phyloP scores from a whole-genome alignment of 53 echinoderm and acorn worm genomes.

The Hippasteria phrygiana region DNA sequence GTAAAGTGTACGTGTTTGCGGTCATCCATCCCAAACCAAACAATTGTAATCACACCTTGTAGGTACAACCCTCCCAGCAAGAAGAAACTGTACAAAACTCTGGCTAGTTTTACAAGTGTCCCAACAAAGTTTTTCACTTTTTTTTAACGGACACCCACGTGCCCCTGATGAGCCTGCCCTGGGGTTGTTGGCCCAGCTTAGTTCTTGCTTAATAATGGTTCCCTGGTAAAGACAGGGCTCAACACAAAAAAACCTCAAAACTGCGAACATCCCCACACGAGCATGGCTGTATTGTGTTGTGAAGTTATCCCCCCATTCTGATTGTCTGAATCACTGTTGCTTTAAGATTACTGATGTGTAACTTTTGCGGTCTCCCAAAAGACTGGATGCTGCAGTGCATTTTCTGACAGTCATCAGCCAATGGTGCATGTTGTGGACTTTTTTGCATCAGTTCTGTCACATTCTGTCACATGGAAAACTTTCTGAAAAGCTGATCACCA shows the following conservation, averaged over 20 bases:
- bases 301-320: constrained; percentile 7
- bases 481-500: no score
- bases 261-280: constrained; percentile 38
- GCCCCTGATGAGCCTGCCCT: constrained; percentile 58
- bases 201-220: constrained; percentile 36
- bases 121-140: constrained; percentile 47
- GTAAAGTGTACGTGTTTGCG: neutral
- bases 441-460: neutral
- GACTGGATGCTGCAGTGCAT: neutral
- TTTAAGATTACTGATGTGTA: constrained; percentile 44
- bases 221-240: constrained; percentile 48
- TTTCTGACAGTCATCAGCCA: no score
- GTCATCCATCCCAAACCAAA: constrained; percentile 40
- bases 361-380: constrained; percentile 30
- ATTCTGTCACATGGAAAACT: no score
- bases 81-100: constrained; percentile 43
- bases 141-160: constrained; percentile 12
- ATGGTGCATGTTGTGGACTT: no score
- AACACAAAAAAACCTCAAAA: constrained; percentile 15
- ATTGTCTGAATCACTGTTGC: constrained; percentile 35
- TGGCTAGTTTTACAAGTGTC: constrained; percentile 36
- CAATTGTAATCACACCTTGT: neutral
- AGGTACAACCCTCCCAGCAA: constrained; percentile 46
- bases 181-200: constrained; percentile 65
- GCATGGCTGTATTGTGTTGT: constrained; percentile 24